Evolutionary conservation across 2,888 invertebrate genomes (phyloP).

Genomic region (Hecatera dysodea): DNA sequence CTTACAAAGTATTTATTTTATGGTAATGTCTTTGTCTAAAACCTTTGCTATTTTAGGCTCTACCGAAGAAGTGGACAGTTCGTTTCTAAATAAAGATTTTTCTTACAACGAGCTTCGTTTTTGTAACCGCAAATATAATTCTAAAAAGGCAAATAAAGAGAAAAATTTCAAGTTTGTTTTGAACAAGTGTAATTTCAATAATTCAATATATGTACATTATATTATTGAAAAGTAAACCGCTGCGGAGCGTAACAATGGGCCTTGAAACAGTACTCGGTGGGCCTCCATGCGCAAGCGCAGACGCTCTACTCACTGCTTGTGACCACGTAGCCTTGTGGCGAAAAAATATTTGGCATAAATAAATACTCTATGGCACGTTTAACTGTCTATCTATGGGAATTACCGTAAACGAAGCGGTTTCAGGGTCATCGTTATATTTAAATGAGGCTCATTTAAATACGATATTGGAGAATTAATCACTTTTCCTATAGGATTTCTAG

Average conservation of each 20-base stretch:
- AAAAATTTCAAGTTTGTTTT: conserved; percentile 12
- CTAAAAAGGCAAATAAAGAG: not conserved
- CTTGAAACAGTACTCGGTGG: conserved; percentile 58
- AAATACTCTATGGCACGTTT: conserved; percentile 23
- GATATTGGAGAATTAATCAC: not conserved
- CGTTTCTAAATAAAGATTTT: not conserved
- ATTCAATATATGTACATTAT: conserved; percentile 24
- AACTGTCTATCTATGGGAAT: conserved; percentile 6
- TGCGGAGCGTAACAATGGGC: conserved; percentile 36
- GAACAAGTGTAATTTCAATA: conserved; percentile 16
- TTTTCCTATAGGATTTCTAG: too few relatives aligned
- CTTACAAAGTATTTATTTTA: conserved; percentile 2
- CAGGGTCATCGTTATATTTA: conserved; percentile 16
- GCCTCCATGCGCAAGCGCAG: conserved; percentile 58
- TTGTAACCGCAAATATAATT: not conserved
- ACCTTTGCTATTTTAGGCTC: conserved; percentile 18
- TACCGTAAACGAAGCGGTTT: conserved; percentile 12
- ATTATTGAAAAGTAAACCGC: conserved; percentile 51
- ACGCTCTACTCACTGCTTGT: conserved; percentile 16
- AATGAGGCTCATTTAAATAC: conserved; percentile 6
- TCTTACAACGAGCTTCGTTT: not conserved
- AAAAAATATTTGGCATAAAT: conserved; percentile 45
- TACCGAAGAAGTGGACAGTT: not conserved
- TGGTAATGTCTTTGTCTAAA: not conserved
- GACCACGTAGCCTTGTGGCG: conserved; percentile 11